Conservation (phyloP, 2,113 vertebrate genomes). For the Nothoprocta pentlandii region DNA sequence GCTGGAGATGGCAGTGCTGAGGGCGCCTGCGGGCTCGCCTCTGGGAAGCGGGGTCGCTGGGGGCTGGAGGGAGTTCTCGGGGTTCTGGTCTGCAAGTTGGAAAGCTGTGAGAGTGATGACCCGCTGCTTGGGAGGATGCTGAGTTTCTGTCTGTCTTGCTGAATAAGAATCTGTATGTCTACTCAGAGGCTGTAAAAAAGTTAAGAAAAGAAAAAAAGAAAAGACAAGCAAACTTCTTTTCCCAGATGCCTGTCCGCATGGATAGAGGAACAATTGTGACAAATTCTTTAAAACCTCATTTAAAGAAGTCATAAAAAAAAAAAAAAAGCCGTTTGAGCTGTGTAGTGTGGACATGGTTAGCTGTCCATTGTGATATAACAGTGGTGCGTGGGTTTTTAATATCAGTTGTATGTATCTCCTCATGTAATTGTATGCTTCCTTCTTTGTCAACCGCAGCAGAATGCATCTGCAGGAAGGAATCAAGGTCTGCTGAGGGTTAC, state of each 20-base stretch:
- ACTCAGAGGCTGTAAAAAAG: background rate
- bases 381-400: background rate
- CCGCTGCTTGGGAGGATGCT: fast-evolving
- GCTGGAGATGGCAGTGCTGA: fast-evolving
- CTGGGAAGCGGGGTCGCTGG: fast-evolving
- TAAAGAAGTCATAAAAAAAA: background rate
- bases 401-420: background rate
- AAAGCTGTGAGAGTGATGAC: background rate
- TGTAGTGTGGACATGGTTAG: fast-evolving
- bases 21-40: fast-evolving
- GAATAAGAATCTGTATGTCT: fast-evolving
- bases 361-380: background rate
- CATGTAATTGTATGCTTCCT: background rate
- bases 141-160: background rate
- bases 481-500: background rate
- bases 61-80: background rate
- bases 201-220: background rate
- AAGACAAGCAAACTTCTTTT: background rate
- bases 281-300: background rate
- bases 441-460: background rate
- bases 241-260: background rate
- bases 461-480: background rate
- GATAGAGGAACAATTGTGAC: background rate
- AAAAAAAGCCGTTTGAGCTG: fast-evolving
- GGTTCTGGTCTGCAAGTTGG: background rate